Conservation (phyloP, 1,140 invertebrate genomes). For the Spodoptera frugiperda region DNA sequence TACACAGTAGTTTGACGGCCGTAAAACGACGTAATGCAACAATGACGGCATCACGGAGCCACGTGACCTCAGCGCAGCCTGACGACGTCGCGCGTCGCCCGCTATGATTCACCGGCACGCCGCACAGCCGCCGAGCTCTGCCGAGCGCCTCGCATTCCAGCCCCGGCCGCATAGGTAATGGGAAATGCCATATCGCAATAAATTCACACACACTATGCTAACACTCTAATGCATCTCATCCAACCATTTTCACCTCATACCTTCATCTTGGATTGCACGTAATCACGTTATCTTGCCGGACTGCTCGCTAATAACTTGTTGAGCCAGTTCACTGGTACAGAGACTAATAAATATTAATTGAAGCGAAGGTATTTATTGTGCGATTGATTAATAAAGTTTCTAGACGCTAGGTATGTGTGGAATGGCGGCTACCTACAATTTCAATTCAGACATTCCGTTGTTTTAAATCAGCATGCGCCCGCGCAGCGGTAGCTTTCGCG, state of each 20-base stretch:
- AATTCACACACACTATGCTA: conserved; percentile 71
- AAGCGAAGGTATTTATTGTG: conserved; percentile 36
- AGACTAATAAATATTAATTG: conserved; percentile 36
- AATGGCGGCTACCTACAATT: conserved; percentile 54
- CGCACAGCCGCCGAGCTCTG: neutral
- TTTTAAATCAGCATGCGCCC: conserved; percentile 67
- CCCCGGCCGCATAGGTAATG: conserved; percentile 75
- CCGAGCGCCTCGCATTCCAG: conserved; percentile 65
- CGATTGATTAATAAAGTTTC: conserved; percentile 32
- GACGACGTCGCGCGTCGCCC: conserved; percentile 39
- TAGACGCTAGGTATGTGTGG: conserved; percentile 37
- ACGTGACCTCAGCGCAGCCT: conserved; percentile 70
- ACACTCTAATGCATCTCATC: conserved; percentile 35
- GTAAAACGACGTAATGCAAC: conserved; percentile 51
- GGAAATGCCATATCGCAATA: conserved; percentile 77
- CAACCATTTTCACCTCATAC: conserved; percentile 25
- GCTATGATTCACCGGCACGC: conserved; percentile 68
- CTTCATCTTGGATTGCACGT: conserved; percentile 18
- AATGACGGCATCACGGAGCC: conserved; percentile 72
- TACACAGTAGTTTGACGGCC: conserved; percentile 38
- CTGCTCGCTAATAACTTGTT: conserved; percentile 32
- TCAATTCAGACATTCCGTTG: conserved; percentile 66
- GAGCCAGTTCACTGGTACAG: conserved; percentile 4
- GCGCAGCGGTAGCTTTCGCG: conserved; percentile 66
- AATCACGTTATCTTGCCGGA: conserved; percentile 23